Conservation (phyloP, 2,888 invertebrate genomes). For the Metacarcinus magister region DNA sequence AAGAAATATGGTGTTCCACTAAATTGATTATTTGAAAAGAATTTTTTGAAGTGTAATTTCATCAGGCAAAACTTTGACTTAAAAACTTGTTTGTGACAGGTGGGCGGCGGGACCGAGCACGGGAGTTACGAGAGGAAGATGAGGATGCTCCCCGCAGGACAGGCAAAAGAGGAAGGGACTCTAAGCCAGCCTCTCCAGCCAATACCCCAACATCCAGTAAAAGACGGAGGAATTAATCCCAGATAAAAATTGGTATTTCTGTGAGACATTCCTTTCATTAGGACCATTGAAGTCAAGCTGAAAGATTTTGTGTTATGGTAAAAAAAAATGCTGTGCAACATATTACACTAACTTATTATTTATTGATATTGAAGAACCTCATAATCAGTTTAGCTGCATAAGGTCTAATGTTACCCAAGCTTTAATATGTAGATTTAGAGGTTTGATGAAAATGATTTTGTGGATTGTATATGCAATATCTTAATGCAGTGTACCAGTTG, state of each 20-base stretch:
- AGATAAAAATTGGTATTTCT: not conserved
- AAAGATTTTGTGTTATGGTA: not conserved
- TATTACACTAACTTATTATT: not conserved
- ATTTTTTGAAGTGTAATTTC: not conserved
- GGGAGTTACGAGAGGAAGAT: conserved; percentile 69
- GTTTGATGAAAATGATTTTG: not conserved
- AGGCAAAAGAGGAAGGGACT: conserved; percentile 75
- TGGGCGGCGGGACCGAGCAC: conserved; percentile 55
- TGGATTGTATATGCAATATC: not conserved
- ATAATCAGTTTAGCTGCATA: not conserved
- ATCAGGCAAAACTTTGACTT: not conserved
- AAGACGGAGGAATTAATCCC: conserved; percentile 71
- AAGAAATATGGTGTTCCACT: too few relatives aligned
- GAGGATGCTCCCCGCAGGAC: conserved; percentile 74
- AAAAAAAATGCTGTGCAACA: not conserved
- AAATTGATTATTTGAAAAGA: too few relatives aligned
- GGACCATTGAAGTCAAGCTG: not conserved
- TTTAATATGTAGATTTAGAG: not conserved
- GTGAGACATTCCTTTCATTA: conserved; percentile 26
- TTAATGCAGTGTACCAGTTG: not conserved
- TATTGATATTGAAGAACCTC: not conserved
- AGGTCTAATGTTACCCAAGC: not conserved
- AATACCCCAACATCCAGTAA: conserved; percentile 70
- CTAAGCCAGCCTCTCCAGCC: conserved; percentile 75
- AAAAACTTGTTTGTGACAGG: conserved; percentile 7